Conservation (phyloP, 2,113 vertebrate genomes). For the Tinamus guttatus region DNA sequence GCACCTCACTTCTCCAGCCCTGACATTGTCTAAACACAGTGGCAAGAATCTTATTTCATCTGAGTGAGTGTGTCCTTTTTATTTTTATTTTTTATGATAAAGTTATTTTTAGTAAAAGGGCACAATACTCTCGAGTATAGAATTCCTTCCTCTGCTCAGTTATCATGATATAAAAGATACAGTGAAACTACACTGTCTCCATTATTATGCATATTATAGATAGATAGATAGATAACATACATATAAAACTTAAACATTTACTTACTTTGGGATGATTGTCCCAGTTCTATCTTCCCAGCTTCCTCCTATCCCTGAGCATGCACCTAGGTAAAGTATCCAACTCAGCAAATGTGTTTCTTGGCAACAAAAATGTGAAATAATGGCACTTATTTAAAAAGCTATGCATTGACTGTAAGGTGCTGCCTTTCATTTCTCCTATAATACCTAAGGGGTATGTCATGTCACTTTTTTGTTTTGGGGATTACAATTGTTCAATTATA, state of each 20-base stretch:
- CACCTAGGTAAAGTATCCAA: fast-evolving
- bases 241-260: not conserved
- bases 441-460: not conserved
- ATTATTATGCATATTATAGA: too few relatives aligned
- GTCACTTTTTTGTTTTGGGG: not conserved
- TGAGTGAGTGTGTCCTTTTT: not conserved
- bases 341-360: not conserved
- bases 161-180: not conserved
- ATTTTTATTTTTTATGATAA: not conserved
- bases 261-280: not conserved
- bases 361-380: not conserved
- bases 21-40: not conserved
- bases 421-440: not conserved
- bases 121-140: not conserved
- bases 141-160: not conserved
- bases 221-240: too few relatives aligned
- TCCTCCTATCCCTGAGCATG: not conserved
- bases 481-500: not conserved
- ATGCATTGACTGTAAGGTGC: not conserved
- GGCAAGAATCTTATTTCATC: not conserved
- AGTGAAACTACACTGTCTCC: not conserved
- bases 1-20: not conserved
- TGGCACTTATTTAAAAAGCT: not conserved
- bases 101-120: not conserved
- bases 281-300: not conserved